phyloP scores from a whole-genome alignment of 2,797 vertebrate genomes.

The Mus spretus region DNA sequence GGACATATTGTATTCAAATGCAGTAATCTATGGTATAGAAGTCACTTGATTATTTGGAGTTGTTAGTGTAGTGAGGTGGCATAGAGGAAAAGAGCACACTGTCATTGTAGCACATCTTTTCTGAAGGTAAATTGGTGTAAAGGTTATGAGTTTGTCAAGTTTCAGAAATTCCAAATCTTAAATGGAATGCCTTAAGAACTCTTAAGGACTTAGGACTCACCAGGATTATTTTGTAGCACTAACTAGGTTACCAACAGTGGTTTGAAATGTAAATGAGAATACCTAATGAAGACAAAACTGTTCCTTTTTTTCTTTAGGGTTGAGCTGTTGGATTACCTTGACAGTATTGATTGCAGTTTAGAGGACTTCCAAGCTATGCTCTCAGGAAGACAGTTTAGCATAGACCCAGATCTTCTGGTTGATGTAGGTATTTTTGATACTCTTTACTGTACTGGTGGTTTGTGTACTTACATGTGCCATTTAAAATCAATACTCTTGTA shows the following conservation, averaged over 20 bases:
- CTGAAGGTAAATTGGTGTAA: slow-evolving; percentile 33
- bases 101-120: slow-evolving; percentile 10
- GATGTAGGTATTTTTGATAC: slow-evolving; percentile 89
- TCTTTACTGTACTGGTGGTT: slow-evolving; percentile 48
- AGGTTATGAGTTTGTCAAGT: neutral
- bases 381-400: slow-evolving; percentile 95
- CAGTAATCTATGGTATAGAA: slow-evolving; percentile 3
- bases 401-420: slow-evolving; percentile 93
- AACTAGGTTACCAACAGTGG: neutral
- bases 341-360: slow-evolving; percentile 98
- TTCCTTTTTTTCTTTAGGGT: slow-evolving; percentile 88
- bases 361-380: slow-evolving; percentile 98
- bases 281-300: neutral
- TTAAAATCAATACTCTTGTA: slow-evolving; percentile 30
- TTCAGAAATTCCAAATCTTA: slow-evolving; percentile 33
- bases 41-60: neutral
- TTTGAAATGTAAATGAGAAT: slow-evolving; percentile 38
- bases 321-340: slow-evolving; percentile 98
- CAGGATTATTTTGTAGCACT: slow-evolving; percentile 3
- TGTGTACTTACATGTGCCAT: slow-evolving; percentile 33
- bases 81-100: neutral
- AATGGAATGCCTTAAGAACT: slow-evolving; percentile 28
- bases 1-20: slow-evolving; percentile 10
- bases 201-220: neutral
- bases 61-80: neutral